These are phyloP conservation scores for Fabriciana adippe DNA, from an alignment of 2,888 invertebrate genomes.

Conservation along the genomic window DNA sequence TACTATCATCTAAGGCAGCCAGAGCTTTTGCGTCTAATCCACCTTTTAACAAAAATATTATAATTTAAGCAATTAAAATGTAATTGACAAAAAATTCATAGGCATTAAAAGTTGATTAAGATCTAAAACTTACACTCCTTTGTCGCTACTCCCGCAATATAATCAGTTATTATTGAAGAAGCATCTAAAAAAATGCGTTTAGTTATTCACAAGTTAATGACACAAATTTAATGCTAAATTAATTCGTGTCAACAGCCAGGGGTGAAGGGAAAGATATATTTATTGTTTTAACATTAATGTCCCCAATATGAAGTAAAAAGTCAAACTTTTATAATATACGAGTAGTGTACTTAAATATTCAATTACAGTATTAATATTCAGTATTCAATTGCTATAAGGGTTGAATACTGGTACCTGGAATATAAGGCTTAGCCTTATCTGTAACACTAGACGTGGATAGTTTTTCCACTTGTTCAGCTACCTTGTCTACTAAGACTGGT, in stretches of 20 bases:
- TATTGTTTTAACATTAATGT: no score
- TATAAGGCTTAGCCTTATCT: slow-evolving; percentile 42
- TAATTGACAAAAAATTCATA: no score
- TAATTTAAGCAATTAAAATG: neutral
- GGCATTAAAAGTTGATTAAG: neutral
- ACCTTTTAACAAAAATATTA: slow-evolving; percentile 45
- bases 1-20: slow-evolving; percentile 40
- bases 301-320: no score
- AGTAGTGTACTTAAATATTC: no score
- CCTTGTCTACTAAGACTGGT: slow-evolving; percentile 49
- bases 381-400: no score
- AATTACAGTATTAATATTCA: no score
- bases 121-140: slow-evolving; percentile 52
- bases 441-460: slow-evolving; percentile 41
- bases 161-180: slow-evolving; percentile 48
- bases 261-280: no score
- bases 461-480: slow-evolving; percentile 44
- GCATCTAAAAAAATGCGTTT: slow-evolving; percentile 49
- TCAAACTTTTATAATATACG: no score
- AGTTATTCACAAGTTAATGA: no score
- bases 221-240: no score
- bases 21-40: slow-evolving; percentile 53
- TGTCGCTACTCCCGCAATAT: slow-evolving; percentile 56
- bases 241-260: no score
- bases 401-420: slow-evolving; percentile 46